Base-by-base conservation (phyloP, 2,888 invertebrate genomes). In the Caenorhabditis zanzibari region DNA sequence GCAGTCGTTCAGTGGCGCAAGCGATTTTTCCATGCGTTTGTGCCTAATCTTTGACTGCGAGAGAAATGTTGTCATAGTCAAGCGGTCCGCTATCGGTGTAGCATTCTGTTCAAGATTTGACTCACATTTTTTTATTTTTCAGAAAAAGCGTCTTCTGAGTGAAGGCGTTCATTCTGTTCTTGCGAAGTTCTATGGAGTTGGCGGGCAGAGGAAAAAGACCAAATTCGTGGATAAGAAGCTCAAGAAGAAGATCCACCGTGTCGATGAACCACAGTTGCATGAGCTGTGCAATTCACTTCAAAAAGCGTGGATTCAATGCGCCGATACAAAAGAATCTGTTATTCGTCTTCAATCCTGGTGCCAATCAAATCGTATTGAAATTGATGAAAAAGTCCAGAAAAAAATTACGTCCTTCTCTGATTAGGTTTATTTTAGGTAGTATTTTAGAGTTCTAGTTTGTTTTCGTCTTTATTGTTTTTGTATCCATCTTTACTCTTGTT, bases 1-100 rank as follows among this genome's bases (percentile, higher is more conserved):
- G 84, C 84, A 84, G 84, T 84, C 63, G 74, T 84, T 84, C 84
- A 84, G 84, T 84, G 58, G 80, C 68, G 84, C 80, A 59, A 64
- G 72, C 66, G 80, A 63, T 72, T 64, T 54, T 56, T 49, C 38
- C 9, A 61, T 73, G 69, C 80, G 74, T 38, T 76, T 75, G 80
- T 69, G 59, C 84, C 74, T 84, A 84, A 84, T 84, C 75, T 71
- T 69, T 58, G 72, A 80, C 84, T 84, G 84, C 84, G 28, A 84
- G 26, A 84, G 14, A 16, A 35, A 14, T 22, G n/a, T 35, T 59
- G 69, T 81, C 72, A 56, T 24, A 76, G 80, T 84, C 84, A 84
- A 84, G 80, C 84, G 80, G 84, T 76, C 41, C 76, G 68, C 80
- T 76, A 76, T 56, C 63, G 24, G 59, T 84, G 75, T 76, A 76